These are phyloP conservation scores for Polydesmus complanatus DNA, from an alignment of 2,888 invertebrate genomes.

Conservation along the genomic window DNA sequence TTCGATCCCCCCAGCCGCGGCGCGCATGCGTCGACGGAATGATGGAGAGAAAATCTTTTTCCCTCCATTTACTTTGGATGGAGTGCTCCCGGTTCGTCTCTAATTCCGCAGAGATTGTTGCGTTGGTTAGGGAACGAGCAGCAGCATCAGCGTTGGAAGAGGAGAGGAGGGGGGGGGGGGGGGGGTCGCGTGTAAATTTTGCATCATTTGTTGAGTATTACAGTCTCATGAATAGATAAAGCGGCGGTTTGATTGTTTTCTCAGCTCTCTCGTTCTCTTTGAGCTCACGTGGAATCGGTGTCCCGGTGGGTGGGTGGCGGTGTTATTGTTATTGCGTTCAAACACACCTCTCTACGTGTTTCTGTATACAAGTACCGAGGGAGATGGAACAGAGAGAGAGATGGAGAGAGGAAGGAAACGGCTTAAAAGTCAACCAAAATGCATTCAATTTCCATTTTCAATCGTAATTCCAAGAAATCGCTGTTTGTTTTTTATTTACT, in stretches of 20 bases:
- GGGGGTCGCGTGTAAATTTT: neutral
- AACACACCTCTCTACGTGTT: neutral
- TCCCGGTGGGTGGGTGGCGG: too few relatives aligned
- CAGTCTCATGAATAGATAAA: constrained; percentile 9
- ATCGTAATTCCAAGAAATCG: neutral
- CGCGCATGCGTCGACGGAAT: too few relatives aligned
- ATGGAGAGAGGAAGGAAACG: neutral
- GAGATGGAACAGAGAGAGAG: too few relatives aligned
- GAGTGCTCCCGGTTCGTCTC: too few relatives aligned
- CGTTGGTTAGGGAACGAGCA: neutral
- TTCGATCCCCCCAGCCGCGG: too few relatives aligned
- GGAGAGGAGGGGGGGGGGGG: neutral
- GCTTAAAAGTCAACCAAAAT: neutral
- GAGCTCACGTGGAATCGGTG: too few relatives aligned
- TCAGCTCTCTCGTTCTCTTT: neutral
- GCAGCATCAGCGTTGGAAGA: too few relatives aligned
- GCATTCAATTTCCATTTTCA: neutral
- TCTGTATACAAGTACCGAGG: neutral
- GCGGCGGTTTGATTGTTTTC: constrained; percentile 8
- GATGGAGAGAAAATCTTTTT: too few relatives aligned
- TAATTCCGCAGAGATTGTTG: neutral
- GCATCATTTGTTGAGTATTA: constrained; percentile 9
- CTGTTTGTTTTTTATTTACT: neutral
- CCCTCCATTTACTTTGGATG: too few relatives aligned
- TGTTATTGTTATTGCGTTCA: too few relatives aligned